Percentiles rank a stretch among this genome's conserved stretches.
These are phyloP conservation scores for Ceratothoa steindachneri DNA, from an alignment of 2,888 invertebrate species.

Conservation along the genomic window DNA sequence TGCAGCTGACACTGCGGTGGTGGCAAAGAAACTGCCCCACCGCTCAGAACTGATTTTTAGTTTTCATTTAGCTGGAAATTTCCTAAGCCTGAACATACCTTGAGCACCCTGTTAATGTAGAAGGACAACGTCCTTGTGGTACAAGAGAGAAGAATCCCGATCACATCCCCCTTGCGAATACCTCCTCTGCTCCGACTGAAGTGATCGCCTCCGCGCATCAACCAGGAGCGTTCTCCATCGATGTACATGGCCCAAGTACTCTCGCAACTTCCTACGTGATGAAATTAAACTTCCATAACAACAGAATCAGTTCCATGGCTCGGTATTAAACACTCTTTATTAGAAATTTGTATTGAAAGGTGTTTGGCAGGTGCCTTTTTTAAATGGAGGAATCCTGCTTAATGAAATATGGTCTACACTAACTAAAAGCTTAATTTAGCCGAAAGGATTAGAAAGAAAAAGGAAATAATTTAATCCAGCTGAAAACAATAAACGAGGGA, in stretches of 20 bases:
- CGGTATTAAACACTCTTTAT: neutral
- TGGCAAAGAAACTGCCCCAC: too few species aligned
- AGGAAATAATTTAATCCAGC: too few species aligned
- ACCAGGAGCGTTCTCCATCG: conserved; percentile 92
- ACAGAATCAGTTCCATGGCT: neutral
- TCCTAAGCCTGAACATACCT: conserved; percentile 57
- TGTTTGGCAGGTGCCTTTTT: too few species aligned
- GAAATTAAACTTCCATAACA: neutral
- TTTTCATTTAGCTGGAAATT: too few species aligned
- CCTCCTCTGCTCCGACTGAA: conserved; percentile 87
- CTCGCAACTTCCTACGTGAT: conserved; percentile 82
- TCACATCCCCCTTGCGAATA: conserved; percentile 72
- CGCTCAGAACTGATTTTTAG: too few species aligned
- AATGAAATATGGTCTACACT: too few species aligned
- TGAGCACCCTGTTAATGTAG: conserved; percentile 88
- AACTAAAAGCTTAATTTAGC: too few species aligned
- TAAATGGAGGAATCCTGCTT: too few species aligned
- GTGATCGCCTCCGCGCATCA: conserved; percentile 91
- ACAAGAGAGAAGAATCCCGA: conserved; percentile 88
- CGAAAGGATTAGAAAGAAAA: too few species aligned
- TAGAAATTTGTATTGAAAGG: too few species aligned
- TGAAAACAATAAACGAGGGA: too few species aligned
- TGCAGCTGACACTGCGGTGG: too few species aligned
- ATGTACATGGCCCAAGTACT: conserved; percentile 98
- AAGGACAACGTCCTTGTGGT: conserved; percentile 83